phyloP scores from a whole-genome alignment of 1,140 invertebrate species.

The Oedothorax gibbosus region DNA sequence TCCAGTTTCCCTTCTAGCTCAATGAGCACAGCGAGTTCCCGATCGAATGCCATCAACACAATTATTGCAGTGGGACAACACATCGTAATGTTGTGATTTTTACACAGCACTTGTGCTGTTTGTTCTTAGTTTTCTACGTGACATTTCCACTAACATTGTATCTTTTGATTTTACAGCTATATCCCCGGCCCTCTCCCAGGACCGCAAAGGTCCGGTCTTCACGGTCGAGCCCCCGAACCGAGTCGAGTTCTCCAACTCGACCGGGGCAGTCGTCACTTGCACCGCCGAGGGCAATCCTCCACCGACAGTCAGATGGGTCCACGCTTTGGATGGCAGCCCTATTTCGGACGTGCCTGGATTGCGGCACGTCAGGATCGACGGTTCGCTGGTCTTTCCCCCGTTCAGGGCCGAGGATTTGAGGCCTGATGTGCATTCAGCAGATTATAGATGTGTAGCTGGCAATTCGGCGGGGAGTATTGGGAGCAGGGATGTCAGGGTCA shows the following conservation, averaged over 20 bases:
- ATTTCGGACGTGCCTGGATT: slow-evolving; percentile 75
- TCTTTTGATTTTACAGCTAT: not conserved
- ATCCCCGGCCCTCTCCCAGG: not conserved
- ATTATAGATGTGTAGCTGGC: slow-evolving; percentile 85
- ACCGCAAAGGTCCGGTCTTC: slow-evolving; percentile 82
- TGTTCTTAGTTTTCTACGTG: no score
- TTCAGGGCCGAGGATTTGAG: slow-evolving; percentile 67
- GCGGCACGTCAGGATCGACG: slow-evolving; percentile 74
- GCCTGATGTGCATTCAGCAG: slow-evolving; percentile 72
- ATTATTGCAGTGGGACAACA: no score
- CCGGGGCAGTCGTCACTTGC: slow-evolving; percentile 91
- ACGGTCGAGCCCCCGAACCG: slow-evolving; percentile 90
- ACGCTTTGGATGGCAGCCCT: slow-evolving; percentile 72
- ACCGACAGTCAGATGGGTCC: slow-evolving; percentile 86
- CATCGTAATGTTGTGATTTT: no score
- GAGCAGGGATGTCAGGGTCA: slow-evolving; percentile 90
- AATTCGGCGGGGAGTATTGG: slow-evolving; percentile 90
- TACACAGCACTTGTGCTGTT: no score
- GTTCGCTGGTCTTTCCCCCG: slow-evolving; percentile 68
- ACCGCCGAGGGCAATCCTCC: slow-evolving; percentile 89
- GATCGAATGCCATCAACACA: no score
- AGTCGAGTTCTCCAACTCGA: slow-evolving; percentile 93
- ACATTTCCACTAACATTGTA: not conserved
- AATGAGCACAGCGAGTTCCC: no score
- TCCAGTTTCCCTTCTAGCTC: no score